Percentiles rank a stretch among this genome's conserved stretches.
phyloP scores from a whole-genome alignment of 2,797 vertebrate species.

The Rousettus madagascariensis region DNA sequence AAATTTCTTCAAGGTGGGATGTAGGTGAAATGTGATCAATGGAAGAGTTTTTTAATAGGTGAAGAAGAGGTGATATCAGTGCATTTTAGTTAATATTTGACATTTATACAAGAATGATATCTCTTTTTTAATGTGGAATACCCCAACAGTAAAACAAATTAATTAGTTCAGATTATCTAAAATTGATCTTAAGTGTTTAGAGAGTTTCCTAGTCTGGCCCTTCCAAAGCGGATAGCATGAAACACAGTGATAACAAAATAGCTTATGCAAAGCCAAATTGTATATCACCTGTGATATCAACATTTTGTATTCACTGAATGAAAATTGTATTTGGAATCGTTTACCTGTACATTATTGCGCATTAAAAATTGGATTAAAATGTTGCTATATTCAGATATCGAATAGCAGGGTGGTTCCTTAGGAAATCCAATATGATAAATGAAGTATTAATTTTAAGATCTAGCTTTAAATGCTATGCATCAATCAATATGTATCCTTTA shows the following conservation, averaged over 20 bases:
- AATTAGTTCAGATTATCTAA: conserved; percentile 42
- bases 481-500: conserved; percentile 19
- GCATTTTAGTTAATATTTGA: conserved; percentile 27
- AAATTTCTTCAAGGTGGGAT: conserved; percentile 42
- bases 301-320: conserved; percentile 5
- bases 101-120: conserved; percentile 13
- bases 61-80: conserved; percentile 16
- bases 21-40: conserved; percentile 10
- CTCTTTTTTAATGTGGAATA: background rate
- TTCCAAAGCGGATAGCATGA: conserved; percentile 16
- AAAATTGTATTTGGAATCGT: conserved; percentile 27
- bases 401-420: background rate
- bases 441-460: conserved; percentile 10
- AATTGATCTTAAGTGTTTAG: conserved; percentile 30
- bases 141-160: conserved; percentile 27
- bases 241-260: conserved; percentile 3
- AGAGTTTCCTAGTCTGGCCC: background rate
- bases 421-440: conserved; percentile 33
- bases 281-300: background rate
- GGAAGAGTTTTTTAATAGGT: conserved; percentile 20
- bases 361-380: conserved; percentile 23
- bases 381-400: conserved; percentile 13
- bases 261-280: conserved; percentile 41
- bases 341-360: conserved; percentile 6
- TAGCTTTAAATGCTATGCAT: conserved; percentile 40